Conservation (phyloP, 2,797 vertebrate genomes). For the Nasua narica region DNA sequence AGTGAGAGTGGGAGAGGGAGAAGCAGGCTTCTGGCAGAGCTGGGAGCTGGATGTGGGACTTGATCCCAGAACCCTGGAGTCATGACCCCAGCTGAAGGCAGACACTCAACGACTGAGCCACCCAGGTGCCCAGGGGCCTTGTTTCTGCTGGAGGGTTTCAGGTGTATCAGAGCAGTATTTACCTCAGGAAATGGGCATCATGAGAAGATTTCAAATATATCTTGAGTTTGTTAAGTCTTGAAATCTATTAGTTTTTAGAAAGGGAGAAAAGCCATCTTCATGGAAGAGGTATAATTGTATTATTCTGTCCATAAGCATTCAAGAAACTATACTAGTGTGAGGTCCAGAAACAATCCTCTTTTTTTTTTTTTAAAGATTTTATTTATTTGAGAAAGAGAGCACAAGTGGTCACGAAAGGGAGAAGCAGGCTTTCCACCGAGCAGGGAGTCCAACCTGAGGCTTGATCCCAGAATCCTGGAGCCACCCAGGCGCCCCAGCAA, state of each 20-base stretch:
- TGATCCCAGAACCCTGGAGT: no score
- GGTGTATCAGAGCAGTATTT: not conserved
- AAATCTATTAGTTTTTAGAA: not conserved
- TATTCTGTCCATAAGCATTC: not conserved
- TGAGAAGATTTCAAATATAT: not conserved
- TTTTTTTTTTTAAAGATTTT: not conserved
- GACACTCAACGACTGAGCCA: no score
- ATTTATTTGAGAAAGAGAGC: no score
- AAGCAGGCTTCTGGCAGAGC: no score
- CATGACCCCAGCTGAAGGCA: no score
- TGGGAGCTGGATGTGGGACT: no score
- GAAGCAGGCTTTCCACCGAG: no score
- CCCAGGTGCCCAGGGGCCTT: not conserved
- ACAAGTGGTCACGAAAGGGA: no score
- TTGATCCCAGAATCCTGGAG: not conserved
- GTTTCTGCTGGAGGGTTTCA: not conserved
- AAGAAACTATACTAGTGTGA: not conserved
- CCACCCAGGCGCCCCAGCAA: not conserved
- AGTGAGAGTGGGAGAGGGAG: no score
- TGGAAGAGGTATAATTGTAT: not conserved
- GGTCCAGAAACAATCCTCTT: not conserved
- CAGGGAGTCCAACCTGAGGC: no score
- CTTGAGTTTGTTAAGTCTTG: not conserved
- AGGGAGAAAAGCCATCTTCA: not conserved
- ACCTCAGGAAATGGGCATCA: not conserved